Evolutionary conservation across 1,140 invertebrate species (phyloP), one percentile per base, ranked within the genome.

Genomic region (Drosophila hydei): DNA sequence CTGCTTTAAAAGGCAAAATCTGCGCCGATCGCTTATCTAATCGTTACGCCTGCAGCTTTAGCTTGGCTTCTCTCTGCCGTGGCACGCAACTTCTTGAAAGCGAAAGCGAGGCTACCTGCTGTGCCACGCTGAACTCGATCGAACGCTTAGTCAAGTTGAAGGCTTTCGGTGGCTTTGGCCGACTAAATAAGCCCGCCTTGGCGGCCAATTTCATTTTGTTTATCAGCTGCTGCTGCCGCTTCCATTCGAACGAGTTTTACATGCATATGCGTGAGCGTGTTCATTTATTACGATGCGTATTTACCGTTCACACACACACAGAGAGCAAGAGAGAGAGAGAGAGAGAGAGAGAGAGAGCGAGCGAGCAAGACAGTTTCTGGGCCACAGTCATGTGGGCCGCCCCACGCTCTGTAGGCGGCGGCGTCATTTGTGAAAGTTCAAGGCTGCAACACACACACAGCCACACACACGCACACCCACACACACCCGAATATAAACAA

Each of bases 121-220:
- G 36, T 11, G 51, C 43, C 8, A 9, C 14, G 33, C 30, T 79
- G 72, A 84, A 79, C 79, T 73, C 67, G 62, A 68, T 56, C 65
- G 52, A 51, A 36, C 43, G 52, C 23, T 59, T 33, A 58, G 62
- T 85, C 77, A 85, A 84, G 79, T 84, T 84, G 79, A 84, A 84
- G 80, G 79, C 68, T 68, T 85, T 69, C 14, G 23, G 33, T 56
- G 43, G 38, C 51, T 51, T 62, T 67, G 62, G 30, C 51, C 61
- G 79, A 67, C 79, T 83, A 78, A 83, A 75, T 64, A 83, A 83
- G 72, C 75, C 75, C 79, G 81, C 78, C 78, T 81, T 81, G 78
- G 78, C 73, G 77, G 74, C 70, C 79, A 77, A 83, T 78, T 83
- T 83, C 58, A 54, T 38, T 79, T 80, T 50, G 55, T 65, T 77